Evolutionary conservation across 2,113 vertebrate genomes (phyloP).

Genomic region (Noctilio leporinus): DNA sequence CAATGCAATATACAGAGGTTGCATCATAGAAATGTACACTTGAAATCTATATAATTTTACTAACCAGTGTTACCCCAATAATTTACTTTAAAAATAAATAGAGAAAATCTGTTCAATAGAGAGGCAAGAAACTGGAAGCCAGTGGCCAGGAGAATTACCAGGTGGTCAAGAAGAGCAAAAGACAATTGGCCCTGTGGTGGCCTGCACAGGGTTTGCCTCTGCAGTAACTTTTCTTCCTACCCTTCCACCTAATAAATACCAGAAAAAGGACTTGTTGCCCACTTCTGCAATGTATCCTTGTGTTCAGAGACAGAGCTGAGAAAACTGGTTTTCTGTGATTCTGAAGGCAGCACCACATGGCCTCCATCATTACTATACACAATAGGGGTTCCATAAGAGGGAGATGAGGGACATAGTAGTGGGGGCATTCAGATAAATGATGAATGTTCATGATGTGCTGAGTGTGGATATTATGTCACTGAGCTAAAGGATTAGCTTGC

Average conservation of each 20-base stretch:
- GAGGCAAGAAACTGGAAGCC: not conserved
- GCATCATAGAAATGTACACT: not conserved
- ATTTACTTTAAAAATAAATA: not conserved
- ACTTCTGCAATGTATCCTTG: accelerated
- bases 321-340: accelerated
- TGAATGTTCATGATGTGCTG: not conserved
- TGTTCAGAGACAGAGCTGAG: not conserved
- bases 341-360: accelerated
- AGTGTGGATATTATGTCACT: not conserved
- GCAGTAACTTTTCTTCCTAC: not conserved
- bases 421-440: not conserved
- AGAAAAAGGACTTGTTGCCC: no score
- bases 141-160: accelerated
- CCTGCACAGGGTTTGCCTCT: not conserved
- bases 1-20: not conserved
- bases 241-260: not conserved
- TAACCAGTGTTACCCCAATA: not conserved
- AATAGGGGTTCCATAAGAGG: not conserved
- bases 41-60: not conserved
- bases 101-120: not conserved
- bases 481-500: not conserved
- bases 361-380: not conserved
- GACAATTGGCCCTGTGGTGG: accelerated
- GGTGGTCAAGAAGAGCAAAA: not conserved
- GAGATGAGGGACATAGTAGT: accelerated